Conservation (phyloP, 2,113 vertebrate genomes). For the Anthoscopus minutus region DNA sequence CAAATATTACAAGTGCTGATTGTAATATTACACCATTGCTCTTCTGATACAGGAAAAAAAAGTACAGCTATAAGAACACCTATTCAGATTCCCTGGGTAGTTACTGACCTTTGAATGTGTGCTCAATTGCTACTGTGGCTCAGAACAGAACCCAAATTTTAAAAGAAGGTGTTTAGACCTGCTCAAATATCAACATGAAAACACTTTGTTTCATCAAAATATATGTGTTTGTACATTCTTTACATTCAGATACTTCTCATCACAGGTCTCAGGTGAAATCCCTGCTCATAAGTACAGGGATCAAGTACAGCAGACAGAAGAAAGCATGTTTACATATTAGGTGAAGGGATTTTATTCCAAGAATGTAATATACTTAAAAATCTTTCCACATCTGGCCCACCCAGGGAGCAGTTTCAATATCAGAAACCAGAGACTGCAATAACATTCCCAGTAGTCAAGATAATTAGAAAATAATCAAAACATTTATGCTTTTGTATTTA, state of each 20-base stretch:
- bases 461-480: constrained; percentile 16
- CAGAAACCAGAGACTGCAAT: background rate
- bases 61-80: background rate
- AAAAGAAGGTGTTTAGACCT: background rate
- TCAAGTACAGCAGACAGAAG: background rate
- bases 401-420: background rate
- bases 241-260: background rate
- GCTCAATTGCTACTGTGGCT: background rate
- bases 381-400: constrained; percentile 19
- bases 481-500: background rate
- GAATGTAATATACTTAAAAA: background rate
- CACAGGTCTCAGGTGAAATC: background rate
- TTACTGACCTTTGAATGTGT: background rate
- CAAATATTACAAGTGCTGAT: background rate
- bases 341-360: constrained; percentile 3
- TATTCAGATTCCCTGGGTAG: background rate
- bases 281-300: background rate
- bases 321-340: background rate
- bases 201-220: background rate
- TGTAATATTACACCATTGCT: background rate
- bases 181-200: background rate
- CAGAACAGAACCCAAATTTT: background rate
- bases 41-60: background rate
- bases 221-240: background rate
- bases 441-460: constrained; percentile 2